Base-by-base conservation (phyloP, 2,113 vertebrate species). In the Hippocampus abdominalis region DNA sequence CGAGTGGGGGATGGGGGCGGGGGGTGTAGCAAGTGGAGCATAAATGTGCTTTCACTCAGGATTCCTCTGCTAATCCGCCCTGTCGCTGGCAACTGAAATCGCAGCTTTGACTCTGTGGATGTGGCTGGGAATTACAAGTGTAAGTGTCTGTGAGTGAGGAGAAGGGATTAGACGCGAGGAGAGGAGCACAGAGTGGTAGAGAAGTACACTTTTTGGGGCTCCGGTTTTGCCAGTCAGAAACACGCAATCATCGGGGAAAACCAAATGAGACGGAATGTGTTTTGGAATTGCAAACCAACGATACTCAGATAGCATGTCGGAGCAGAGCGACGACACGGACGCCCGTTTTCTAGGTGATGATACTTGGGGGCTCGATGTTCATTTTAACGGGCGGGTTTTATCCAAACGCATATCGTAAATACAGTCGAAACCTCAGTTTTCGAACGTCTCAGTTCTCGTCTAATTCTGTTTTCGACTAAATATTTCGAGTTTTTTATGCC, bases 121-220 rank as follows among this genome's bases (percentile, higher is more conserved):
- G 74, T 84, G 86, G 74, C 77, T 75, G 80, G 68, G 90, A 90
- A 92, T 92, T 90, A 92, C 89, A 90, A 88, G 86, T 88, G 84
- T 91, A 89, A 91, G 86, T 90, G 90, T 86, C 89, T 88, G 81
- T 72, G 79, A 88, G 86, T 79, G 83, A 87, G 80, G 79, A 84
- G 81, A 84, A 54, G 72, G 86, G 91, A 92, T 92, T 92, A 59
- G 13, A 48, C 60, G 61, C 44, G 53, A 65, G 59, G 67, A 54
- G 53, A 67, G 59, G 63, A 48, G 64, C 23, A 40, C 23, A 40
- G 53, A 64, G 70, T 56, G 13, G 8, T 36, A 63, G 16, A 39
- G 27, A 8, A 25, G 63, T 18, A 48, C 40, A 64, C 42, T 64
- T 64, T 64, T 46, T 10, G 10, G 10, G 12, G 39, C 25, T 44